phyloP scores from a whole-genome alignment of 2,113 vertebrate species.

The Ictalurus furcatus region DNA sequence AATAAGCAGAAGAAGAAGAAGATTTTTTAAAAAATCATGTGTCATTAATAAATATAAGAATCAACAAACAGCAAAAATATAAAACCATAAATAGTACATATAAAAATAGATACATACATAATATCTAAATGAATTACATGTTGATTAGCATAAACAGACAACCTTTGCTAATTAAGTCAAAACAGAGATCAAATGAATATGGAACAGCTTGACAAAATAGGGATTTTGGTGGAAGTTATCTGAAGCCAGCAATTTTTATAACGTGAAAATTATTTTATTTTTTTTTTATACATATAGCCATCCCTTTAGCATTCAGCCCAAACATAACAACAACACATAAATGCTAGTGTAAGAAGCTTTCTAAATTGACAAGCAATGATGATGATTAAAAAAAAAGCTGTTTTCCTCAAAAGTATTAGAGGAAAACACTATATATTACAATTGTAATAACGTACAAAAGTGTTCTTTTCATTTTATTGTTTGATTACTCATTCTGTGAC shows the following conservation, averaged over 20 bases:
- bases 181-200: neutral
- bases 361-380: neutral
- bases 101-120: neutral
- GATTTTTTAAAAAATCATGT: too few relatives aligned
- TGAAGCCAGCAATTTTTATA: neutral
- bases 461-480: neutral
- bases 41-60: neutral
- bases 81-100: neutral
- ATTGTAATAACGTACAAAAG: neutral
- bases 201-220: neutral
- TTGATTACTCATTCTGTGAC: neutral
- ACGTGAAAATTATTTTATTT: neutral
- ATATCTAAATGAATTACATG: neutral
- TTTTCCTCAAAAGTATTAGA: neutral
- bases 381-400: neutral
- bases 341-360: neutral
- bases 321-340: neutral
- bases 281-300: neutral
- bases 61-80: neutral
- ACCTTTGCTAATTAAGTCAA: neutral
- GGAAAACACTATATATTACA: neutral
- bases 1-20: neutral
- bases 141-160: neutral
- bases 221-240: neutral
- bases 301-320: neutral